Evolutionary conservation across 92 coral and sea anemone species (phyloP).

Genomic region (Actinernus sp.): DNA sequence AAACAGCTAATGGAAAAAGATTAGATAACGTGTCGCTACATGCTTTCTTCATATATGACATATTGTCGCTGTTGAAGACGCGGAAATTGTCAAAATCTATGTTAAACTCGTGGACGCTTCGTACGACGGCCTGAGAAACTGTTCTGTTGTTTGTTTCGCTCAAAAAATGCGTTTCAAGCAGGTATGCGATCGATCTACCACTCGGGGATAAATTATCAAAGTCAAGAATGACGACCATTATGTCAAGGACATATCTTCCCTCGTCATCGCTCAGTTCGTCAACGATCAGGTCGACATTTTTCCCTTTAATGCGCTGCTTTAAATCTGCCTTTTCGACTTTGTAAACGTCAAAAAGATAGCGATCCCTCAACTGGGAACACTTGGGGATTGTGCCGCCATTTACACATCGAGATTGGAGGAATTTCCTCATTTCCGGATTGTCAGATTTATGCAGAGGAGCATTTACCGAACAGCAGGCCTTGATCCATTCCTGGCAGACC

Average conservation of each 20-base stretch:
- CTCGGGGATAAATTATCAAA: constrained; percentile 8
- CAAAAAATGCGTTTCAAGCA: constrained; percentile 9
- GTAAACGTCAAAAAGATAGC: constrained; percentile 56
- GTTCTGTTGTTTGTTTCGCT: constrained; percentile 13
- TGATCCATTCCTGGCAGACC: constrained; percentile 68
- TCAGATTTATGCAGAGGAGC: constrained; percentile 65
- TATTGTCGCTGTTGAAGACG: constrained; percentile 67
- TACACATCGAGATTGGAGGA: constrained; percentile 23
- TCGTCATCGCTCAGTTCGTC: constrained; percentile 63
- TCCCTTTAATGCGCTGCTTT: constrained; percentile 17
- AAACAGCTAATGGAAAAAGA: constrained; percentile 47
- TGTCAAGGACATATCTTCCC: constrained; percentile 37
- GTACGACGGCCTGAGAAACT: constrained; percentile 7
- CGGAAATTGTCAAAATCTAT: constrained; percentile 63
- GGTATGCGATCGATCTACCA: constrained; percentile 1
- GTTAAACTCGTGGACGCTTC: constrained; percentile 5
- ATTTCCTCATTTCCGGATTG: constrained; percentile 32
- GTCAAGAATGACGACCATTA: constrained; percentile 8
- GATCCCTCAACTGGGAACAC: constrained; percentile 56
- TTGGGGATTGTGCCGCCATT: constrained; percentile 69
- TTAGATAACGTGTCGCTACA: constrained; percentile 55
- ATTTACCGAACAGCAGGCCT: constrained; percentile 51
- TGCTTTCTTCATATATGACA: constrained; percentile 72
- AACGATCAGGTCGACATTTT: constrained; percentile 49
- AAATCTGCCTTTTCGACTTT: constrained; percentile 37